Conservation (phyloP, 2,113 vertebrate genomes). For the Capricornis sumatraensis region DNA sequence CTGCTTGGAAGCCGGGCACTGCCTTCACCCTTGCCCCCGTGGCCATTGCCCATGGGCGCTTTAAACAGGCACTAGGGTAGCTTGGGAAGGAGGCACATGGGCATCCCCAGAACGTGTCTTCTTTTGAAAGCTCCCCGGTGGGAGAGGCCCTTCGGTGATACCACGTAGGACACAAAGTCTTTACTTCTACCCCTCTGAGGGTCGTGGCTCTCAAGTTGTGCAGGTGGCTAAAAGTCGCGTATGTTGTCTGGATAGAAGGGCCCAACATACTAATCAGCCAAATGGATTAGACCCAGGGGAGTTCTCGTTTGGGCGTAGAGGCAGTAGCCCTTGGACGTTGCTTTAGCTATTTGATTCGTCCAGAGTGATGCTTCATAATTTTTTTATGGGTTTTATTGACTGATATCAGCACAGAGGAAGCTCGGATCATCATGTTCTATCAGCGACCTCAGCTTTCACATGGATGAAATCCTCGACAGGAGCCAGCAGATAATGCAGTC, state of each 20-base stretch:
- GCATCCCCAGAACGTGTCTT: not conserved
- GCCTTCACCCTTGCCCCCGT: not conserved
- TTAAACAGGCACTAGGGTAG: not conserved
- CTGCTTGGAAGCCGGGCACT: not conserved
- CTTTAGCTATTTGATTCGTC: conserved; percentile 12
- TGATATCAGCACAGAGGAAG: not conserved
- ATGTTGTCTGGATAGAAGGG: not conserved
- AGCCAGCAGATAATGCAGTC: not conserved
- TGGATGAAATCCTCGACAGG: not conserved
- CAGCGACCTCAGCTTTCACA: not conserved
- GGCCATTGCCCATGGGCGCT: not conserved
- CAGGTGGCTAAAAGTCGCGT: not conserved
- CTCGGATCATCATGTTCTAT: not conserved
- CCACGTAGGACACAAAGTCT: not conserved
- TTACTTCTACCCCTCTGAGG: not conserved
- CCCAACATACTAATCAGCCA: not conserved
- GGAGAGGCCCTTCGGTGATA: not conserved
- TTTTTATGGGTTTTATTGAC: not conserved
- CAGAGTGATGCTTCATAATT: not conserved
- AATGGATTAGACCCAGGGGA: not conserved
- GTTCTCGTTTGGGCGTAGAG: not conserved
- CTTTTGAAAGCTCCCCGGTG: not conserved
- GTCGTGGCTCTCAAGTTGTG: not conserved
- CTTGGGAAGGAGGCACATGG: not conserved
- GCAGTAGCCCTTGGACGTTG: not conserved